Conservation (phyloP, 2,888 invertebrate species). For the Cryptocephalus primarius region DNA sequence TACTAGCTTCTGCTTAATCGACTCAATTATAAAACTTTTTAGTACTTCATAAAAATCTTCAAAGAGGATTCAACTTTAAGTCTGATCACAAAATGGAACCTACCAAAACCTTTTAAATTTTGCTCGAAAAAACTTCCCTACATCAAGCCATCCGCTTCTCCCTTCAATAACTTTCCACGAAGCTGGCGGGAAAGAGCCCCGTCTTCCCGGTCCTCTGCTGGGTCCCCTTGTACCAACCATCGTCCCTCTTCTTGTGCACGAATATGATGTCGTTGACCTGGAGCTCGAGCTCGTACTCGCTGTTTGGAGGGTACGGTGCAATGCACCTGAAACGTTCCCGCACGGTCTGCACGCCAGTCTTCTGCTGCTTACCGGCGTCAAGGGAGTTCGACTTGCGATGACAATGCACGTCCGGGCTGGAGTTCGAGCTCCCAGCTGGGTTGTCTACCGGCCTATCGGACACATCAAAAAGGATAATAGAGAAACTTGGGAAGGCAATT, state of each 20-base stretch:
- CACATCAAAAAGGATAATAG: not conserved
- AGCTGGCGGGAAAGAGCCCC: slow-evolving; percentile 91
- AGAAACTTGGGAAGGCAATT: too few species aligned
- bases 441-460: slow-evolving; percentile 16
- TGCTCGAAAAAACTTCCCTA: too few species aligned
- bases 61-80: too few species aligned
- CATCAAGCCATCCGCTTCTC: too few species aligned
- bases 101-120: too few species aligned
- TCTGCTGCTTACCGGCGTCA: slow-evolving; percentile 49
- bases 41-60: too few species aligned
- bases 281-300: slow-evolving; percentile 83
- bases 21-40: too few species aligned
- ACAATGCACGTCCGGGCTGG: slow-evolving; percentile 34
- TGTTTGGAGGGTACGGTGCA: slow-evolving; percentile 89
- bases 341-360: slow-evolving; percentile 30
- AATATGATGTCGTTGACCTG: slow-evolving; percentile 85
- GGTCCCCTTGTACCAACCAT: slow-evolving; percentile 94
- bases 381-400: slow-evolving; percentile 71
- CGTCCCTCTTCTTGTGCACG: slow-evolving; percentile 84
- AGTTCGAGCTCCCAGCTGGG: slow-evolving; percentile 28
- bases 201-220: slow-evolving; percentile 81
- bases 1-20: too few species aligned
- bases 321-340: slow-evolving; percentile 71
- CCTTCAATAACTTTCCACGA: slow-evolving; percentile 45
- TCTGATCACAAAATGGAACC: too few species aligned